Evolutionary conservation across 1,140 invertebrate species (phyloP).

Genomic region (Neodiprion lecontei): DNA sequence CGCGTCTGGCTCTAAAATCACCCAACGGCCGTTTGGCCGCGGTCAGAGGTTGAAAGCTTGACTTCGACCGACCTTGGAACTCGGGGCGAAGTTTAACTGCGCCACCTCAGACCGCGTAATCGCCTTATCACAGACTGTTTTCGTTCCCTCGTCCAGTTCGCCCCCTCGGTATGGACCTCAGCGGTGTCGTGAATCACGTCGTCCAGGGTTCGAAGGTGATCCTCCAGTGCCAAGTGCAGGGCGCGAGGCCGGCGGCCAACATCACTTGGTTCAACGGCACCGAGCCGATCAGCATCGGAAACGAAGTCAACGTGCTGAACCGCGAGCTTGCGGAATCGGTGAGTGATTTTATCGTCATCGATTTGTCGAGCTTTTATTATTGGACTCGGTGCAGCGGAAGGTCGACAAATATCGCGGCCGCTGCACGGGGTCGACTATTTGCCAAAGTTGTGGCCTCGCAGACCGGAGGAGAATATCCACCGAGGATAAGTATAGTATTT

Average conservation of each 20-base stretch:
- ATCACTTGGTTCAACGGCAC: constrained; percentile 86
- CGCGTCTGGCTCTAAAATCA: constrained; percentile 1
- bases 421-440: too few species aligned
- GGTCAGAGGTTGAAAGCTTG: background rate
- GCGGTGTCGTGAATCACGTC: constrained; percentile 75
- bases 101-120: constrained; percentile 24
- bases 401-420: too few species aligned
- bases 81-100: background rate
- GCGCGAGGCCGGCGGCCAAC: constrained; percentile 81
- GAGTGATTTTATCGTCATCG: constrained; percentile 31
- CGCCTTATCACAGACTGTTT: constrained; percentile 47
- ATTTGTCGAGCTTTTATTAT: too few species aligned
- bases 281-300: constrained; percentile 63
- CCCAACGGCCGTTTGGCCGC: constrained; percentile 3
- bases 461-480: too few species aligned
- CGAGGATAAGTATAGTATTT: background rate
- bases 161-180: constrained; percentile 76
- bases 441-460: too few species aligned
- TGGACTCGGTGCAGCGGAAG: too few species aligned
- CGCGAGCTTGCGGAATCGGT: constrained; percentile 44
- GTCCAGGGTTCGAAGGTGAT: constrained; percentile 79
- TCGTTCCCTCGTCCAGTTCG: constrained; percentile 67
- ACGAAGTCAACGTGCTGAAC: constrained; percentile 44
- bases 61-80: background rate
- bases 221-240: constrained; percentile 77